A percentile compares a stretch with the other conserved stretches of the same genome.
phyloP scores from a whole-genome alignment of 2,888 invertebrate genomes.

The Diaperis boleti region DNA sequence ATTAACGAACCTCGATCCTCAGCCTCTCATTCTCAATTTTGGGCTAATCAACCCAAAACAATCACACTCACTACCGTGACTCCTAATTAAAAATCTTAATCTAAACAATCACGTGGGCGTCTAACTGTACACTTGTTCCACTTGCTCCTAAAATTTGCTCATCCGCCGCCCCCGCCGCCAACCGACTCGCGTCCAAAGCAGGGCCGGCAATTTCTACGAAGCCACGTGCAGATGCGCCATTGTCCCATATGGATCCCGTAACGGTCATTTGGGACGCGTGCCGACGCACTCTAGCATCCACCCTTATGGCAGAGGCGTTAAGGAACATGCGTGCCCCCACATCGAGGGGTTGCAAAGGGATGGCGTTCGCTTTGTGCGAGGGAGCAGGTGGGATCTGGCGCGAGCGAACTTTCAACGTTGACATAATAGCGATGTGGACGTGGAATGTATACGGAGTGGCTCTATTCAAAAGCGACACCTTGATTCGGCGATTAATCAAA shows the following conservation, averaged over 20 bases:
- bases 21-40: not conserved
- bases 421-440: conserved; percentile 10
- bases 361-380: conserved; percentile 48
- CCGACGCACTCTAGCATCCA: conserved; percentile 49
- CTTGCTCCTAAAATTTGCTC: not conserved
- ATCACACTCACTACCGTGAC: not conserved
- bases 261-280: conserved; percentile 63
- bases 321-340: conserved; percentile 5
- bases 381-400: conserved; percentile 59
- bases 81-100: not conserved
- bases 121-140: not conserved
- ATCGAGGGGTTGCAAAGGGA: conserved; percentile 17
- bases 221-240: conserved; percentile 62
- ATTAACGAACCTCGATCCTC: not conserved
- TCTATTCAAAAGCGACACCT: not conserved
- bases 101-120: not conserved
- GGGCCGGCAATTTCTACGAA: not conserved
- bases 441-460: not conserved
- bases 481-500: conserved; percentile 8
- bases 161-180: not conserved
- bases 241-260: conserved; percentile 59
- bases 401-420: conserved; percentile 46
- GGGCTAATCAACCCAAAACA: not conserved
- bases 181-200: not conserved
- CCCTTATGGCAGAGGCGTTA: conserved; percentile 6